These are phyloP conservation scores for Montifringilla adamsi DNA, from an alignment of 2,113 vertebrate genomes.

Conservation along the genomic window DNA sequence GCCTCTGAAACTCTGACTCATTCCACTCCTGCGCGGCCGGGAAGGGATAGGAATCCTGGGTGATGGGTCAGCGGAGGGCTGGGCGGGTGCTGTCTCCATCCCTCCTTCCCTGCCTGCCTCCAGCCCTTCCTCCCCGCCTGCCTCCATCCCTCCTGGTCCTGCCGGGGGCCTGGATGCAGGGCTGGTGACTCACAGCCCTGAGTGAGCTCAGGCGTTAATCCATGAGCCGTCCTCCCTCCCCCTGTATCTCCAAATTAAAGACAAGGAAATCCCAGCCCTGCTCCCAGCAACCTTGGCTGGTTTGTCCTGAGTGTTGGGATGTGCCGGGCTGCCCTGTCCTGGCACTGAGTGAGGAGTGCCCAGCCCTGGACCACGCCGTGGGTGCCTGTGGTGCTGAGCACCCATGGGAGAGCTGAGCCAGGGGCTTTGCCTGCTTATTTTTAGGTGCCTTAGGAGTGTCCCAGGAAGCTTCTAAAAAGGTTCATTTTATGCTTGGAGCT, in stretches of 20 bases:
- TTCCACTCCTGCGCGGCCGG: not conserved
- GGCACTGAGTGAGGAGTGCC: not conserved
- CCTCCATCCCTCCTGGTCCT: not conserved
- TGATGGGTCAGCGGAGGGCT: not conserved
- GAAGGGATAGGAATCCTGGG: not conserved
- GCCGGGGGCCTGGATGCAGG: not conserved
- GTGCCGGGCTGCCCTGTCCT: not conserved
- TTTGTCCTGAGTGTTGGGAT: not conserved
- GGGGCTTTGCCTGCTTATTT: not conserved
- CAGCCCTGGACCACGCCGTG: fast-evolving
- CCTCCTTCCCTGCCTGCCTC: not conserved
- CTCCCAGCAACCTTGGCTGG: not conserved
- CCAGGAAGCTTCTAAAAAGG: not conserved
- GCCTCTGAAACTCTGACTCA: conserved; percentile 49
- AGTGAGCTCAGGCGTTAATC: not conserved
- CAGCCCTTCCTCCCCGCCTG: not conserved
- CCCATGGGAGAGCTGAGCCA: fast-evolving
- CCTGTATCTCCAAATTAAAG: not conserved
- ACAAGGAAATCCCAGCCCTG: not conserved
- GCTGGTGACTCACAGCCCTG: not conserved
- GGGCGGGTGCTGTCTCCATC: not conserved
- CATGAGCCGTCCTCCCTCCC: not conserved
- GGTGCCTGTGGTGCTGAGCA: not conserved
- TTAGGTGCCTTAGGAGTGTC: not conserved
- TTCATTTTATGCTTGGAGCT: not conserved